phyloP scores from a whole-genome alignment of 2,888 invertebrate genomes.

The Nectonema munidae region DNA sequence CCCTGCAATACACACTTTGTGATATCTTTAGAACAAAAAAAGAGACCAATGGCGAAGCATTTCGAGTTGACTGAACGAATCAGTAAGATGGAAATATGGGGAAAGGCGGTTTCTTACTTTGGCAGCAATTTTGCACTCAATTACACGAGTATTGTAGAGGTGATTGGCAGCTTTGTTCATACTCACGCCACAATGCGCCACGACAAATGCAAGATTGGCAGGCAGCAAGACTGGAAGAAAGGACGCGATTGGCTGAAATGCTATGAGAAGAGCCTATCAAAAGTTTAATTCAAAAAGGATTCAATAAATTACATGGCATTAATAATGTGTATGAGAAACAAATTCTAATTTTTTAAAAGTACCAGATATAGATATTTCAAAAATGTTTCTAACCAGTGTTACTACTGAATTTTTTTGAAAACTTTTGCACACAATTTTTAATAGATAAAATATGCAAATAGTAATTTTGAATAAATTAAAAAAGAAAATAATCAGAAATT shows the following conservation, averaged over 20 bases:
- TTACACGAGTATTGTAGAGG: conserved; percentile 63
- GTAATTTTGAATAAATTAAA: too few species aligned
- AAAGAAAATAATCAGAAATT: too few species aligned
- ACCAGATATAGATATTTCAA: too few species aligned
- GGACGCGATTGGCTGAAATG: conserved; percentile 85
- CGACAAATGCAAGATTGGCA: conserved; percentile 47
- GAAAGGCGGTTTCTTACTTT: conserved; percentile 29
- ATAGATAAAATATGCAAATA: too few species aligned
- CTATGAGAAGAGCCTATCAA: conserved; percentile 45
- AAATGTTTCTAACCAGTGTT: too few species aligned
- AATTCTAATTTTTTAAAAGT: too few species aligned
- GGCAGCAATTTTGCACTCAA: conserved; percentile 65
- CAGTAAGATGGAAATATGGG: not conserved
- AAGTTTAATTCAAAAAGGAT: not conserved
- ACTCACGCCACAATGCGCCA: conserved; percentile 46
- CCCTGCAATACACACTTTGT: not conserved
- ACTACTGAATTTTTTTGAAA: too few species aligned
- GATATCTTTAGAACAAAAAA: too few species aligned
- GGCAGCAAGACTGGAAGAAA: conserved; percentile 55
- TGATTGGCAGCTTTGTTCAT: conserved; percentile 66
- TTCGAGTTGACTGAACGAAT: not conserved
- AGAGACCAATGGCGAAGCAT: too few species aligned
- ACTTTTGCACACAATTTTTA: too few species aligned
- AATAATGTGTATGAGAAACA: not conserved
- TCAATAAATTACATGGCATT: not conserved